Evolutionary conservation across 2,797 vertebrate species (phyloP).

Genomic region (Tangara arthus): DNA sequence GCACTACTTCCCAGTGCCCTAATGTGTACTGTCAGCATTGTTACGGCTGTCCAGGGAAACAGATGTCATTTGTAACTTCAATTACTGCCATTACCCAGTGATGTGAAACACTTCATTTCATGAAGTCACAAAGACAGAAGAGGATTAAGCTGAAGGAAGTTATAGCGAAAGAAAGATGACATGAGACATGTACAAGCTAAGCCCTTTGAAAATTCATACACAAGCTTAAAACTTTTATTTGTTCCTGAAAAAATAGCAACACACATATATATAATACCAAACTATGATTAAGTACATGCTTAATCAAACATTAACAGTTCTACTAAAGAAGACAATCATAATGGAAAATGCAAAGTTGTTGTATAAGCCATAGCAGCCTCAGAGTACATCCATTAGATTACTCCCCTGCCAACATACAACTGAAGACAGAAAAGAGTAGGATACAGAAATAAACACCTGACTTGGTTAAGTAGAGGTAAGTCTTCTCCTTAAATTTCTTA

Average conservation of each 20-base stretch:
- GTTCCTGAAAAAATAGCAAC: neutral
- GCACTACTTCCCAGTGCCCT: neutral
- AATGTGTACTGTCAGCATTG: neutral
- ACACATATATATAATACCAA: neutral
- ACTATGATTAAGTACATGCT: neutral
- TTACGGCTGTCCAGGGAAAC: slow-evolving; percentile 20
- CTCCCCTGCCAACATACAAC: neutral
- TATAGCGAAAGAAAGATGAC: neutral
- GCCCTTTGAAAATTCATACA: neutral
- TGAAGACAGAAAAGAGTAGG: neutral
- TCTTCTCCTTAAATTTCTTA: neutral
- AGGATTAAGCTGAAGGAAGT: neutral
- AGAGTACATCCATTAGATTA: neutral
- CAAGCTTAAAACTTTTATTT: neutral
- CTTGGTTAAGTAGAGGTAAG: neutral
- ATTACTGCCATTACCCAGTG: neutral
- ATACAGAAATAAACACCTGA: neutral
- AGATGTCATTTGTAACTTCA: neutral
- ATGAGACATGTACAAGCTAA: neutral
- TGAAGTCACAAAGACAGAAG: neutral
- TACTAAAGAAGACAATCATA: neutral
- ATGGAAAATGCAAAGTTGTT: neutral
- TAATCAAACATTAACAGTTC: neutral
- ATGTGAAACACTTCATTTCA: neutral
- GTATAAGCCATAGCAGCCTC: neutral